Base-by-base conservation (phyloP, 2,113 vertebrate species). In the Sisor rabdophorus region DNA sequence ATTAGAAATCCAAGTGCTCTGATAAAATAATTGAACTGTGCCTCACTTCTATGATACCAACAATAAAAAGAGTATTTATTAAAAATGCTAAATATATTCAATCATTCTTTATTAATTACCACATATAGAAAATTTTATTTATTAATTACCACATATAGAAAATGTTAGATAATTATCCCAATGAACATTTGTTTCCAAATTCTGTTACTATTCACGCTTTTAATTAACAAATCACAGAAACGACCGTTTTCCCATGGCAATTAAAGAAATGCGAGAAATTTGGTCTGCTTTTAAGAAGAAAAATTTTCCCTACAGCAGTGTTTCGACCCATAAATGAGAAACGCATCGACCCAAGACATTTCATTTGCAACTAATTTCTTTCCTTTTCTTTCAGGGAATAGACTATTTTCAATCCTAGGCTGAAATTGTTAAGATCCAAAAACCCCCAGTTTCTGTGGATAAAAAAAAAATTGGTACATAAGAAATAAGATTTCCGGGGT, bases 311-410 rank as follows among this genome's bases (percentile, higher is more conserved):
- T 32, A 50, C 54, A 74, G 70, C 69, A 24, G 16, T 78, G 69
- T 79, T 82, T 71, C 30, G 5, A 52, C 52, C 7, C 15, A 52
- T 70, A 80, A 80, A 76, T 79, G 68, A 82, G 75, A 82, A 82
- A 76, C 48, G 77, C 80, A 82, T 76, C 73, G 70, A 73, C 80
- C 80, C 70, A 59, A 76, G 77, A 50, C 54, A 76, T 28, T 40
- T 60, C 22, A 82, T 79, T 82, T 82, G 76, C 76, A 78, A 75
- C 26, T 54, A 12, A 75, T 82, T 82, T 79, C 53, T 59, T 61
- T 54, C 32, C 32, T n/a, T 36, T 36, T 36, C 32, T 75, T 65
- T 65, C 65, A 48, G 32, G 60, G 74, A 71, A 71, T 28, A 58
- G 68, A 63, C 53, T 56, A 73, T 81, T 71, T 64, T 64, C 65